Evolutionary conservation across 2,113 vertebrate species (phyloP).

Genomic region (Pelodiscus sinensis): DNA sequence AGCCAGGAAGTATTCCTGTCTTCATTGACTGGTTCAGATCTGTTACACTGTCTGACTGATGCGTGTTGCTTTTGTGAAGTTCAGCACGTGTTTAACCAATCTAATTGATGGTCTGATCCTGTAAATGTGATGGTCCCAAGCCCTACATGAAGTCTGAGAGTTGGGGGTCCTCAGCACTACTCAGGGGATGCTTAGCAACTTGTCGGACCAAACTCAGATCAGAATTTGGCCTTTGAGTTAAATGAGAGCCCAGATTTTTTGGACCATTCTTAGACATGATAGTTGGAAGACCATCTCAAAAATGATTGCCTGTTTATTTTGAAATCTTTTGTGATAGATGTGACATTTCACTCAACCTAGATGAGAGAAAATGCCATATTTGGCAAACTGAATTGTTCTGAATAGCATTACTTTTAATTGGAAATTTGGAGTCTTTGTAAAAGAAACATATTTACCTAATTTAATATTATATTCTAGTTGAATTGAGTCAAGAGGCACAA

Average conservation of each 20-base stretch:
- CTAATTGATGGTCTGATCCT: not conserved
- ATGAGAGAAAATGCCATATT: slow-evolving; percentile 3
- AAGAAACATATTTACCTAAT: not conserved
- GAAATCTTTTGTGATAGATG: slow-evolving; percentile 26
- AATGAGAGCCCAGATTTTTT: not conserved
- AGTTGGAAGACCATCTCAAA: slow-evolving; percentile 7
- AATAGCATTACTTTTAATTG: slow-evolving; percentile 15
- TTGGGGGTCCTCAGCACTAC: not conserved
- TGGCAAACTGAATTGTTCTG: not conserved
- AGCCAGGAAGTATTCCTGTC: not conserved
- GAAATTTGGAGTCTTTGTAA: slow-evolving; percentile 5
- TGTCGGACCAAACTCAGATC: not conserved
- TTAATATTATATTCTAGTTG: slow-evolving; percentile 14
- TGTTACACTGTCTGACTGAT: not conserved
- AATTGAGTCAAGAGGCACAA: not conserved
- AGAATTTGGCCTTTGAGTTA: not conserved
- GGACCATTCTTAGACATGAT: not conserved
- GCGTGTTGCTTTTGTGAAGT: not conserved
- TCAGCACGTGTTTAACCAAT: not conserved
- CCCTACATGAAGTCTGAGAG: not conserved
- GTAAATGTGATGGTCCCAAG: not conserved
- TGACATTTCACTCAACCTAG: slow-evolving; percentile 28
- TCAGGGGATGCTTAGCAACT: not conserved
- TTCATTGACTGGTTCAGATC: not conserved
- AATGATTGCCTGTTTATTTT: not conserved